Conservation (phyloP, 2,888 invertebrate species). For the Netelia fuscicornis region DNA sequence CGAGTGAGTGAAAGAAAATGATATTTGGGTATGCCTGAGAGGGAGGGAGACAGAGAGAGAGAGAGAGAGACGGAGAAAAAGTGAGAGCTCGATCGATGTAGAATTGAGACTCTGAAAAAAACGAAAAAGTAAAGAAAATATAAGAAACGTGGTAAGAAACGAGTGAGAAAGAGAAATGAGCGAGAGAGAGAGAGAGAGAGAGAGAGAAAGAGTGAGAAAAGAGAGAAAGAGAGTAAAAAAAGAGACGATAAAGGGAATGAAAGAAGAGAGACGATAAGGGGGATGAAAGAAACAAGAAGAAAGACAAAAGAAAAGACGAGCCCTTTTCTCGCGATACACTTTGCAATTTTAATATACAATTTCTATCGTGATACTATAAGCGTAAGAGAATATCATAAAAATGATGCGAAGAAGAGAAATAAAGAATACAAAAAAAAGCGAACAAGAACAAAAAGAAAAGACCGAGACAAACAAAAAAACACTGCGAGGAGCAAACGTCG, state of each 20-base stretch:
- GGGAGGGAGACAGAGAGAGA: too few species aligned
- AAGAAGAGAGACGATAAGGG: not conserved
- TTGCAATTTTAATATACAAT: constrained; percentile 64
- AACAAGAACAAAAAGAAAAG: constrained; percentile 15
- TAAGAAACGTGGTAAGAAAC: constrained; percentile 1
- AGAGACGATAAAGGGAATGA: constrained; percentile 28
- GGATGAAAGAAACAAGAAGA: not conserved
- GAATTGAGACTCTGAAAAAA: not conserved
- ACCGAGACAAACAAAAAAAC: not conserved
- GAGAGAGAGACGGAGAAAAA: too few species aligned
- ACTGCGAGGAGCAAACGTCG: constrained; percentile 5
- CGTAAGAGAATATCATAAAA: constrained; percentile 33
- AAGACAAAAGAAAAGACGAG: constrained; percentile 33
- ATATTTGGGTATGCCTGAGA: too few species aligned
- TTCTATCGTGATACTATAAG: constrained; percentile 60
- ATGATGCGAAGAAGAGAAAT: constrained; percentile 14
- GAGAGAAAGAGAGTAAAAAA: constrained; percentile 16
- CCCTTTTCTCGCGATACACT: constrained; percentile 57
- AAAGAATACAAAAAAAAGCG: constrained; percentile 26
- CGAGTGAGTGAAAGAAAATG: not conserved
- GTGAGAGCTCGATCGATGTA: not conserved
- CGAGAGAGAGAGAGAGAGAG: not conserved
- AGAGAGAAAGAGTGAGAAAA: not conserved
- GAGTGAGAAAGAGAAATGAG: not conserved
- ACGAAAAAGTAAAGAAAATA: constrained; percentile 9